Conservation (phyloP, 2,113 vertebrate species). For the Jacana jacana region DNA sequence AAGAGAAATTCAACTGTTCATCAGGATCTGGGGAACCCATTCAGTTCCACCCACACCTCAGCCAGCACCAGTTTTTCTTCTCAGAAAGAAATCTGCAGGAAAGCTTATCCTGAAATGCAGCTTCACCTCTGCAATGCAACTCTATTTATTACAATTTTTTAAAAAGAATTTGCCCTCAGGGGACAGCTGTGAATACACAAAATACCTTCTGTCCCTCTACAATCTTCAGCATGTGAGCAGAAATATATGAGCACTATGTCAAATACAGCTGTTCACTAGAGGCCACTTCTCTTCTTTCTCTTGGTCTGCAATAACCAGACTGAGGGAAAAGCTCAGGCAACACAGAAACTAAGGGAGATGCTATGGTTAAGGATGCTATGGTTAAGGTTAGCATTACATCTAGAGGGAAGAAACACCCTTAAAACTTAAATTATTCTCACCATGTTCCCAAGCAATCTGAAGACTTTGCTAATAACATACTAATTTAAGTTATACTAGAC, state of each 20-base stretch:
- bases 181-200: not conserved
- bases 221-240: not conserved
- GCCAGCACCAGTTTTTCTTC: not conserved
- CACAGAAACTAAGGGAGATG: not conserved
- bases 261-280: not conserved
- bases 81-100: not conserved
- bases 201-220: not conserved
- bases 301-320: not conserved
- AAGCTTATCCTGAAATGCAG: not conserved
- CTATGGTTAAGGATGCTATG: not conserved
- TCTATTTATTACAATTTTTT: not conserved
- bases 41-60: not conserved
- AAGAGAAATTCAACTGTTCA: not conserved
- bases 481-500: not conserved
- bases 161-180: not conserved
- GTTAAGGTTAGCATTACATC: not conserved
- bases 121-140: not conserved
- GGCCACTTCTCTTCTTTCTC: not conserved
- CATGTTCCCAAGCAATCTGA: not conserved
- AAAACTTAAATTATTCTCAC: not conserved
- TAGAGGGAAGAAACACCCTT: not conserved
- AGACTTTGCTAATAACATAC: not conserved
- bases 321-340: not conserved
- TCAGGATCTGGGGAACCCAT: not conserved
- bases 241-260: not conserved